Conservation (phyloP, 1,140 invertebrate species). For the Ceratina australensis region DNA sequence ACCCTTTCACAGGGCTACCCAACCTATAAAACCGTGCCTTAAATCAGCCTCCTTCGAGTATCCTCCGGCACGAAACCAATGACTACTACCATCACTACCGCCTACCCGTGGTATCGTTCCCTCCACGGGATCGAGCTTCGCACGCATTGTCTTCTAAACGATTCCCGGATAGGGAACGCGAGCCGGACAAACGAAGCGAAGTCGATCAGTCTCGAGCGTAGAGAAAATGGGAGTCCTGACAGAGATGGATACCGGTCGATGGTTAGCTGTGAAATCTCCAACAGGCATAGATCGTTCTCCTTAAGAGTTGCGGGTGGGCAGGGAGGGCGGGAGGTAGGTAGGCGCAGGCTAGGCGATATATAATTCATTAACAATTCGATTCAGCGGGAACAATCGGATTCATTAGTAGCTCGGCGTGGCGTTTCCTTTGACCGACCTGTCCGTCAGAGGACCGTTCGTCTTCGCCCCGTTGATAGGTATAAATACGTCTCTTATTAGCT, state of each 20-base stretch:
- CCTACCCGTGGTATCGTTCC: conserved; percentile 52
- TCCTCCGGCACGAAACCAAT: conserved; percentile 2
- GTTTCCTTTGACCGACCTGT: conserved; percentile 50
- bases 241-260: conserved; percentile 62
- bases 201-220: conserved; percentile 23
- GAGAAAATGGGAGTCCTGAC: conserved; percentile 49
- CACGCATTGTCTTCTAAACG: conserved; percentile 60
- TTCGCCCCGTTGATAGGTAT: conserved; percentile 56
- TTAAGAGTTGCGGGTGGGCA: no score
- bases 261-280: conserved; percentile 40
- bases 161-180: conserved; percentile 46
- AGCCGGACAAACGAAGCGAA: not conserved
- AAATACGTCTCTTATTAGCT: conserved; percentile 67
- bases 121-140: conserved; percentile 9
- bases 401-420: conserved; percentile 66
- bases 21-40: not conserved
- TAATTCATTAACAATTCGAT: conserved; percentile 77
- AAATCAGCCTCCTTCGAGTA: not conserved
- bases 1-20: not conserved
- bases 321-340: not conserved
- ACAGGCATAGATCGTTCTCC: conserved; percentile 8
- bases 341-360: conserved; percentile 61
- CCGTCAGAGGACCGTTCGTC: conserved; percentile 47
- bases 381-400: conserved; percentile 74
- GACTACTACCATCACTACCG: not conserved